Percentiles rank a stretch among this genome's conserved stretches.
phyloP scores from a whole-genome alignment of 1,140 invertebrate species.

The Tribolium madens region DNA sequence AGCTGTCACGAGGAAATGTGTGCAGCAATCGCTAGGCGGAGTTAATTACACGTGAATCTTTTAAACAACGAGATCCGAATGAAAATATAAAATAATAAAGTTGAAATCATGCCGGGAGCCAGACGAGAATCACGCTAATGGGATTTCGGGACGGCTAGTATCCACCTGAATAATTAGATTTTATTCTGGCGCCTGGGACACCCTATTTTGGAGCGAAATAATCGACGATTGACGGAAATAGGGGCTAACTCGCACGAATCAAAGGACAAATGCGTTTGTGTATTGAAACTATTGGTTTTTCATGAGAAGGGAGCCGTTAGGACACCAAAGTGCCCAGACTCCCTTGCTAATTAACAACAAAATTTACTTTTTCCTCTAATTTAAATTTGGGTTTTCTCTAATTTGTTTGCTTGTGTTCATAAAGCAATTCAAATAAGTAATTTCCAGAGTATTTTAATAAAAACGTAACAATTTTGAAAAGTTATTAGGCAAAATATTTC shows the following conservation, averaged over 20 bases:
- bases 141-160: conserved; percentile 16
- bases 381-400: too few relatives aligned
- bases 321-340: neutral
- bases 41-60: conserved; percentile 23
- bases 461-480: too few relatives aligned
- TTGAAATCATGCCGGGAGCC: conserved; percentile 29
- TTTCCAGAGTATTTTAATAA: too few relatives aligned
- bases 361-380: too few relatives aligned
- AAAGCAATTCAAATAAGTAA: too few relatives aligned
- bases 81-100: conserved; percentile 34
- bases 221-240: conserved; percentile 16
- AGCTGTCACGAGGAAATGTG: neutral
- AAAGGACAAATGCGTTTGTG: conserved; percentile 12
- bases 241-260: neutral
- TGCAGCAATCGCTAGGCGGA: neutral
- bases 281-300: conserved; percentile 11
- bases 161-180: conserved; percentile 39
- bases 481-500: too few relatives aligned
- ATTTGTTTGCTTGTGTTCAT: too few relatives aligned
- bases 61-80: conserved; percentile 23
- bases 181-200: conserved; percentile 6
- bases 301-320: neutral
- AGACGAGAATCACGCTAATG: conserved; percentile 19
- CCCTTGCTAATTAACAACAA: neutral
- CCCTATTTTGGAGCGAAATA: conserved; percentile 7